These are phyloP conservation scores for Epinephelus coioides DNA, from an alignment of 2,797 vertebrate genomes.

Conservation along the genomic window DNA sequence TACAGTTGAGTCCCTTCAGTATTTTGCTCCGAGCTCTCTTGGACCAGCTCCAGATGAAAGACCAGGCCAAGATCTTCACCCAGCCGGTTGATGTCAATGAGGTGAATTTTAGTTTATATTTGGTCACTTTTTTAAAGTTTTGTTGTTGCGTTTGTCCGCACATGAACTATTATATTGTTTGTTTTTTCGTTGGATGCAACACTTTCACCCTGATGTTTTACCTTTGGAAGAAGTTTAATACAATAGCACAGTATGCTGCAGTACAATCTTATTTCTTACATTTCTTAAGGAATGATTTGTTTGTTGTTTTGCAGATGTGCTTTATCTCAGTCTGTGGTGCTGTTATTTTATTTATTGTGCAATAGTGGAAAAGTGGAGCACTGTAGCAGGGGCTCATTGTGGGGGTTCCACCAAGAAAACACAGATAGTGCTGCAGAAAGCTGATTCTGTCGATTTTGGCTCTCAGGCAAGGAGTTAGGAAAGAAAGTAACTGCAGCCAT, in stretches of 20 bases:
- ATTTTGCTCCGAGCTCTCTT: slow-evolving; percentile 92
- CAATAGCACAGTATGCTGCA: not conserved
- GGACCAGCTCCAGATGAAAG: slow-evolving; percentile 95
- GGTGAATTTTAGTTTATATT: slow-evolving; percentile 79
- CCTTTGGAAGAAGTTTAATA: not conserved
- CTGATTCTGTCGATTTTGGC: not conserved
- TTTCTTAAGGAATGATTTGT: not conserved
- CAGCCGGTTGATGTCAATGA: slow-evolving; percentile 95
- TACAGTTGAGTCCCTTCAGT: slow-evolving; percentile 94
- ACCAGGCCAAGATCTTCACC: slow-evolving; percentile 94
- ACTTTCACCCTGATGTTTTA: not conserved
- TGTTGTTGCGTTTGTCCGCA: not conserved
- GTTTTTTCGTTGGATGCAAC: not conserved
- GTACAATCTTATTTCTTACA: not conserved
- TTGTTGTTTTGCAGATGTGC: not conserved
- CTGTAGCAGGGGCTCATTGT: too few relatives aligned
- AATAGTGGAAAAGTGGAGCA: too few relatives aligned
- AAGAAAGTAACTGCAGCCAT: not conserved
- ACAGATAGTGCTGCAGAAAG: too few relatives aligned
- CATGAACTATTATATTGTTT: not conserved
- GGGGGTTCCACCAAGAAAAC: too few relatives aligned
- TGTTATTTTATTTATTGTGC: not conserved
- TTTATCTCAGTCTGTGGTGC: not conserved
- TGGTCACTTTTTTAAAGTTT: not conserved
- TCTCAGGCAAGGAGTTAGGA: not conserved